These are phyloP conservation scores for Pocillopora meandrina DNA, from an alignment of 92 coral and sea anemone species.

Conservation along the genomic window DNA sequence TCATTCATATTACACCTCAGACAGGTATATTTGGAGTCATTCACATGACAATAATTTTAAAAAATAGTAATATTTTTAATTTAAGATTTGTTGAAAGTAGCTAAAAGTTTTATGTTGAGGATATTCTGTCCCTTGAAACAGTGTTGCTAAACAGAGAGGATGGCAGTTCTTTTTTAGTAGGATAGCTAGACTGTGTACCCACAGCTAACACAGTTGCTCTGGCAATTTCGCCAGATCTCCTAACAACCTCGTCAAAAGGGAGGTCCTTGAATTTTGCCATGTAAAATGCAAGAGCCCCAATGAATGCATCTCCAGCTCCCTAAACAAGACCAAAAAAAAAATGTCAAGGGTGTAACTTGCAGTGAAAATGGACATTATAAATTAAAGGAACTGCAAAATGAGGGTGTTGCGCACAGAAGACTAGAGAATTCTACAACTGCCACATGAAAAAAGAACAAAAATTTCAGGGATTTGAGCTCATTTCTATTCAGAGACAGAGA, in stretches of 20 bases:
- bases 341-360: neutral
- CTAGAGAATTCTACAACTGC: too few relatives aligned
- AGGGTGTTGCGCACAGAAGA: too few relatives aligned
- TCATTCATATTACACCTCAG: neutral
- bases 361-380: too few relatives aligned
- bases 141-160: conserved; percentile 76
- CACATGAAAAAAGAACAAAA: too few relatives aligned
- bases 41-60: neutral
- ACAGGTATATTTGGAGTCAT: neutral
- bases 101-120: neutral
- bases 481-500: too few relatives aligned
- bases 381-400: too few relatives aligned
- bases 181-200: conserved; percentile 98
- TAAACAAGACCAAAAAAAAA: conserved; percentile 19
- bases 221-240: conserved; percentile 94
- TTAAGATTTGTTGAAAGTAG: too few relatives aligned
- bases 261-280: conserved; percentile 89
- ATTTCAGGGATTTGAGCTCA: too few relatives aligned
- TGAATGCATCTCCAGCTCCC: conserved; percentile 99
- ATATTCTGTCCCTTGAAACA: conserved; percentile 25
- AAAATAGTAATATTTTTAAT: neutral
- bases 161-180: conserved; percentile 68
- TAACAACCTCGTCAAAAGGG: conserved; percentile 91
- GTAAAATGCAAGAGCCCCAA: conserved; percentile 96
- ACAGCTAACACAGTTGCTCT: conserved; percentile 79